These are phyloP conservation scores for Stomorhina lunata DNA, from an alignment of 2,888 invertebrate genomes.

Conservation along the genomic window DNA sequence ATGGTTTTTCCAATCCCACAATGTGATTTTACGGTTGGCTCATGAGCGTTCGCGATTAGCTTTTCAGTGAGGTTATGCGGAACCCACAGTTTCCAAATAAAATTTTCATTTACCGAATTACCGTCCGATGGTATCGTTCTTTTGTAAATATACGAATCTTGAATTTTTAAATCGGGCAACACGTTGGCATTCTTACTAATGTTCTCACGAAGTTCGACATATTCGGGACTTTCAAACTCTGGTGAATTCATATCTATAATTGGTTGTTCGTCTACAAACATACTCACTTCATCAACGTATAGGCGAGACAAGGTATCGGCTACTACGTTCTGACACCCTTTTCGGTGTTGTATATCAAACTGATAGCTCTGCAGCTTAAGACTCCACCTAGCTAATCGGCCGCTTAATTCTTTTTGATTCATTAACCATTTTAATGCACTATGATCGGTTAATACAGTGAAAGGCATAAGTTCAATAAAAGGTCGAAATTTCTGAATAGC, in stretches of 20 bases:
- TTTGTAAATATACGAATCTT: slow-evolving; percentile 24
- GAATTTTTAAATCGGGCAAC: slow-evolving; percentile 22
- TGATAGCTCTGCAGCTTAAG: neutral
- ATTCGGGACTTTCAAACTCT: slow-evolving; percentile 4
- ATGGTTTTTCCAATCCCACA: slow-evolving; percentile 8
- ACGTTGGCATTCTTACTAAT: neutral
- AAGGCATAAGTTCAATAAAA: slow-evolving; percentile 25
- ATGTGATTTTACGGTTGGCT: slow-evolving; percentile 3
- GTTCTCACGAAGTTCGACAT: neutral
- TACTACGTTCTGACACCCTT: neutral
- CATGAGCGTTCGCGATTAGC: neutral
- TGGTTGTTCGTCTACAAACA: neutral
- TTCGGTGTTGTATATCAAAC: slow-evolving; percentile 3
- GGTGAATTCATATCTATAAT: slow-evolving; percentile 3
- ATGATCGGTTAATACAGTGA: neutral
- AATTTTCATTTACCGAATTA: neutral
- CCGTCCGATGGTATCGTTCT: slow-evolving; percentile 25
- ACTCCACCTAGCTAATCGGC: neutral
- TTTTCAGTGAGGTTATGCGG: neutral
- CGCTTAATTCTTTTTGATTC: neutral
- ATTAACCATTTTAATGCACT: neutral
- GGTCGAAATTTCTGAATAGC: slow-evolving; percentile 33
- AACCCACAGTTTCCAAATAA: slow-evolving; percentile 21
- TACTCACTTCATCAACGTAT: neutral
- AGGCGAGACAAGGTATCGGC: neutral